These are phyloP conservation scores for Ooceraea biroi DNA, from an alignment of 1,140 invertebrate genomes.

Conservation along the genomic window DNA sequence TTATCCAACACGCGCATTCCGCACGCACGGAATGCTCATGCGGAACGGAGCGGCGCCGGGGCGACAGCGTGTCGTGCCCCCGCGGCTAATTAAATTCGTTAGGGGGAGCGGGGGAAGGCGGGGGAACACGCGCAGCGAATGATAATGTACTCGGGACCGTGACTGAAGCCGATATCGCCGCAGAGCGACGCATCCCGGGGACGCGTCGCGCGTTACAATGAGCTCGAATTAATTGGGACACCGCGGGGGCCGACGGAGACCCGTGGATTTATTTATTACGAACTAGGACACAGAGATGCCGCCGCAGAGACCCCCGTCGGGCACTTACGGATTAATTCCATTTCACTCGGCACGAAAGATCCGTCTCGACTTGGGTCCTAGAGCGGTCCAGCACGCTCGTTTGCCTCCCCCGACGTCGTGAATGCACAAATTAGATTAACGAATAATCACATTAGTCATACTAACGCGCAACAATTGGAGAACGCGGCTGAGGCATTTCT, in stretches of 20 bases:
- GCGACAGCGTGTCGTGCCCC: slow-evolving; percentile 32
- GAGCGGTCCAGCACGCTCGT: slow-evolving; percentile 52
- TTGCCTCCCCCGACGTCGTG: not conserved
- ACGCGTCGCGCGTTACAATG: slow-evolving; percentile 71
- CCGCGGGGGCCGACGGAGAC: slow-evolving; percentile 65
- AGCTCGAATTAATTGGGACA: slow-evolving; percentile 81
- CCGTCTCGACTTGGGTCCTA: slow-evolving; percentile 61
- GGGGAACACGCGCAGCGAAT: slow-evolving; percentile 44
- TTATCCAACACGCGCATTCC: slow-evolving; percentile 50
- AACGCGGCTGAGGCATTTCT: not conserved
- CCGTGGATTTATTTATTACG: slow-evolving; percentile 79
- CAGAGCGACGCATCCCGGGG: slow-evolving; percentile 60
- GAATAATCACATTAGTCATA: slow-evolving; percentile 24
- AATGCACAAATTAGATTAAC: not conserved
- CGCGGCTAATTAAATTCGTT: slow-evolving; percentile 73
- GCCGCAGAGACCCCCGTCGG: slow-evolving; percentile 67
- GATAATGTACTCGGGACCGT: slow-evolving; percentile 67
- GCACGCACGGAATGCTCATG: slow-evolving; percentile 20
- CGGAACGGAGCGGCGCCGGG: not conserved
- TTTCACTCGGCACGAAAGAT: slow-evolving; percentile 73
- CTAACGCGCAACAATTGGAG: slow-evolving; percentile 12
- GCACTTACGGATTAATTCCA: slow-evolving; percentile 76
- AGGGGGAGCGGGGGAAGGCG: too few relatives aligned
- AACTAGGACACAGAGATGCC: slow-evolving; percentile 71
- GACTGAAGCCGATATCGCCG: slow-evolving; percentile 70